phyloP scores from a whole-genome alignment of 2,797 vertebrate genomes.

The Podarcis siculus region DNA sequence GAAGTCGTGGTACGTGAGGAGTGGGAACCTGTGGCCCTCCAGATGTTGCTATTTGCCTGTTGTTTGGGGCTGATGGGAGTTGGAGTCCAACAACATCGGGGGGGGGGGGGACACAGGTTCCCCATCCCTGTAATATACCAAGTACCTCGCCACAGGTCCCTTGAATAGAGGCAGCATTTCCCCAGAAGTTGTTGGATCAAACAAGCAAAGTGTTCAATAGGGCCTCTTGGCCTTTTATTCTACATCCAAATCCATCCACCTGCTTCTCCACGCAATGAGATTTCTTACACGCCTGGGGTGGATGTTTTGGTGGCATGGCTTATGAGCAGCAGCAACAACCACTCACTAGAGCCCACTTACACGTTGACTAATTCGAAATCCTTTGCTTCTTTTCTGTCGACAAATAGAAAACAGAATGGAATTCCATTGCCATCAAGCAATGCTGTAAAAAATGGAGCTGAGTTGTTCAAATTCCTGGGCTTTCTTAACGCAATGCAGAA shows the following conservation, averaged over 20 bases:
- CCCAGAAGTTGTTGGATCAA: neutral
- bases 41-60: no score
- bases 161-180: neutral
- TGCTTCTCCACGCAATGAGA: neutral
- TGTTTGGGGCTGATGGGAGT: neutral
- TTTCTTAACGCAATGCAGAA: constrained; percentile 20
- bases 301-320: neutral
- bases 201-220: neutral
- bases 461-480: neutral
- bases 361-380: neutral
- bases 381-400: neutral
- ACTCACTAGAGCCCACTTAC: neutral
- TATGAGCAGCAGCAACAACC: neutral
- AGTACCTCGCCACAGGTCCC: neutral
- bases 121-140: neutral
- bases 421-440: constrained; percentile 1
- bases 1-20: neutral
- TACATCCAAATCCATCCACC: neutral
- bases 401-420: constrained; percentile 17
- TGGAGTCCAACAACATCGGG: neutral
- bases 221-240: neutral
- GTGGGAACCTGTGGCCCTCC: neutral
- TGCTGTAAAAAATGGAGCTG: neutral
- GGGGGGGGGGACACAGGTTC: neutral
- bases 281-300: neutral